phyloP scores from a whole-genome alignment of 2,113 vertebrate species.

The Alethe diademata region DNA sequence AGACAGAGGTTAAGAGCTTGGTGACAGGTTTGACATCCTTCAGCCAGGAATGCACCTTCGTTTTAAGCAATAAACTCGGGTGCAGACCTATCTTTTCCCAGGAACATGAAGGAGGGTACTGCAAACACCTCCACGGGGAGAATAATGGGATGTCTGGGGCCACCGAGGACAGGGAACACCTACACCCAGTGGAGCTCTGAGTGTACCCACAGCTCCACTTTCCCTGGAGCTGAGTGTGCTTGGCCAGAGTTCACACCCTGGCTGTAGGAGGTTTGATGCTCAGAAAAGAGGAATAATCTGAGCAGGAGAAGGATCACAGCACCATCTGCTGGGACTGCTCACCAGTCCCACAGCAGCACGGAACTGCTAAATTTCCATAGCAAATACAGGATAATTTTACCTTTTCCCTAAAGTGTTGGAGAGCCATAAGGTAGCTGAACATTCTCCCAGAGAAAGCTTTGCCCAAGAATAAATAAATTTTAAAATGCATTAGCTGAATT shows the following conservation, averaged over 20 bases:
- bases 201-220: background rate
- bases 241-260: background rate
- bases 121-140: background rate
- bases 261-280: too few species aligned
- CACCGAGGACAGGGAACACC: too few species aligned
- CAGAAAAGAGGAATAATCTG: background rate
- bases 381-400: background rate
- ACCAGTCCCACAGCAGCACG: accelerated
- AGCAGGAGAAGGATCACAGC: background rate
- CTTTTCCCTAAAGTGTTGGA: background rate
- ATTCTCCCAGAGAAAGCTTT: background rate
- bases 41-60: background rate
- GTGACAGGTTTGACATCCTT: background rate
- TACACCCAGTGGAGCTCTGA: background rate
- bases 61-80: background rate
- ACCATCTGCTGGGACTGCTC: slow-evolving; percentile 21
- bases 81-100: background rate
- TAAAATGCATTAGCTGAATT: background rate
- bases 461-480: background rate
- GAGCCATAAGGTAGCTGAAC: background rate
- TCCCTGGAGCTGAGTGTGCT: background rate
- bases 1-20: background rate
- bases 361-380: background rate
- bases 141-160: too few species aligned
- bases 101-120: background rate